Base-by-base conservation (phyloP, 1,140 invertebrate species). In the Rhagoletis zephyria region DNA sequence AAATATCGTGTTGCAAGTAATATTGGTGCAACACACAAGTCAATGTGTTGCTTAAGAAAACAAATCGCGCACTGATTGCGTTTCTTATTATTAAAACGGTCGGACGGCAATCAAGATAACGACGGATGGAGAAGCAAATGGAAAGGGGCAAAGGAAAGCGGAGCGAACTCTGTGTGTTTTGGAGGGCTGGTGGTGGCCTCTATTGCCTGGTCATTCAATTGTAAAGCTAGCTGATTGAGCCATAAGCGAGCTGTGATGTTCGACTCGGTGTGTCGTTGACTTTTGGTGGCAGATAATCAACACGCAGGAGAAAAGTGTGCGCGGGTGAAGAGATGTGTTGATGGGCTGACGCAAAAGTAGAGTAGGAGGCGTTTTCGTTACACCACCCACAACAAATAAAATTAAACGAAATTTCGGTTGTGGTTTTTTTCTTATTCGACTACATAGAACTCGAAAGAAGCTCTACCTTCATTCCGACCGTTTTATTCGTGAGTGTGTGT, bases 31-130 rank as follows among this genome's bases (percentile, higher is more conserved):
- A 7, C 60, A 19, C 59, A 45, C 5, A 56, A 81, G 74, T 81
- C 74, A 56, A 81, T 81, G 48, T 51, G 88, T 89, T 89, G 89
- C 90, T 87, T 91, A 90, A 90, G 90, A 91, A 91, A 92, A 92
- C 91, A 92, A 92, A 92, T 92, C 91, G 91, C 89, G 89, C 87
- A 88, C 89, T 92, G 91, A 92, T 92, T 92, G 90, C 91, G 90
- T 92, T 92, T 90, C 91, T 90, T 91, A 92, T 92, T 92, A 91
- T 92, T 59, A 70, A 87, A 60, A 74, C 30, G 70, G 51, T 77
- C 70, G 87, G 51, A 42, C 30, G 30, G 30, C 59, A 85, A 81
- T 86, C 85, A 86, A 86, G 85, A 81, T 81, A 19, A n/a, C 51
- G 48, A 14, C 61, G n/a, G 16, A 63, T 63, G n/a, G n/a, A 16